Evolutionary conservation across 92 coral and sea anemone species (phyloP).

Genomic region (Muricea muricata): DNA sequence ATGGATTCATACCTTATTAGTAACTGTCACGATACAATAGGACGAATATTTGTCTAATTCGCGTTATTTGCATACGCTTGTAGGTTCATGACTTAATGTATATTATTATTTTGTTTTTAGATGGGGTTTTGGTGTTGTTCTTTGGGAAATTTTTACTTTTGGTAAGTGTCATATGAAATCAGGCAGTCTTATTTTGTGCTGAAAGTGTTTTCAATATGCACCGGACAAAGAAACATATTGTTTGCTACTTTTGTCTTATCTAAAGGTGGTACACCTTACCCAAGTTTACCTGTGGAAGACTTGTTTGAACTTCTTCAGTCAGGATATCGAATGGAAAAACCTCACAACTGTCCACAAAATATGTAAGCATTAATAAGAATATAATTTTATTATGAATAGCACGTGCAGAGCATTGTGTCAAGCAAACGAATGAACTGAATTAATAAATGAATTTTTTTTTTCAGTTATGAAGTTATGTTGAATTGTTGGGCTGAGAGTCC

Average conservation of each 20-base stretch:
- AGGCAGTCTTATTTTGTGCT: background rate
- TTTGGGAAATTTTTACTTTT: slow-evolving; percentile 43
- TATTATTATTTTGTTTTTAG: background rate
- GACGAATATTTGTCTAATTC: too few species aligned
- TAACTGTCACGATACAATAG: too few species aligned
- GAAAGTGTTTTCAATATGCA: background rate
- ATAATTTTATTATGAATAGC: background rate
- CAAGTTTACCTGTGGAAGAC: slow-evolving; percentile 39
- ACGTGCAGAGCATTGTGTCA: background rate
- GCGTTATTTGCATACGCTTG: too few species aligned
- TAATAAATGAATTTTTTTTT: background rate
- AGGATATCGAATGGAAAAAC: slow-evolving; percentile 48
- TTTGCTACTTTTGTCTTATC: background rate
- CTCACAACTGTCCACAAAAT: slow-evolving; percentile 25
- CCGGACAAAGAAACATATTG: too few species aligned
- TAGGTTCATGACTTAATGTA: background rate
- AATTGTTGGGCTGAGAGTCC: slow-evolving; percentile 94
- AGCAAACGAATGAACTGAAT: background rate
- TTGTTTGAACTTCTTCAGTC: slow-evolving; percentile 38
- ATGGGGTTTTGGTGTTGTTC: slow-evolving; percentile 47
- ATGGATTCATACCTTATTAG: too few species aligned
- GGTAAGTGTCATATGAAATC: slow-evolving; percentile 16
- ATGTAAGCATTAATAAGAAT: slow-evolving; percentile 3
- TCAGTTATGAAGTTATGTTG: slow-evolving; percentile 80
- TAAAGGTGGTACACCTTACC: slow-evolving; percentile 43